These are phyloP conservation scores for Bambusicola thoracicus DNA, from an alignment of 2,113 vertebrate species.

Conservation along the genomic window DNA sequence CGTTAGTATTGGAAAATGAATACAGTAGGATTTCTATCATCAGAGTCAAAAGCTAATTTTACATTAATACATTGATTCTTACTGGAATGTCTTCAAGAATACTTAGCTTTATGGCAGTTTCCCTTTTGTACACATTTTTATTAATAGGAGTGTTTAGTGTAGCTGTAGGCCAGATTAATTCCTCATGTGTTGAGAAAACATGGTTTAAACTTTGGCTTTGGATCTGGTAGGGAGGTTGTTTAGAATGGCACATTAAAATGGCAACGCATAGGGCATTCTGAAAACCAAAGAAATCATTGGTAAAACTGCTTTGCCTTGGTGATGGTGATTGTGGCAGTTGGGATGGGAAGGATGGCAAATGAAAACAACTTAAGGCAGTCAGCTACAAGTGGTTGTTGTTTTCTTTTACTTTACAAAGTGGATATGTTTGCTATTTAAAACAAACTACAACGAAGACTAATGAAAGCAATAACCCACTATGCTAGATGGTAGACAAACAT, in stretches of 20 bases:
- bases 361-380: not conserved
- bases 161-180: constrained; percentile 39
- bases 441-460: not conserved
- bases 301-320: not conserved
- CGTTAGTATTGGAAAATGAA: not conserved
- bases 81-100: constrained; percentile 15
- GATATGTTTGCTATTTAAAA: not conserved
- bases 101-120: constrained; percentile 29
- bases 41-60: not conserved
- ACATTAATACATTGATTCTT: constrained; percentile 1
- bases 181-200: constrained; percentile 17
- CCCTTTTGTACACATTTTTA: constrained; percentile 20
- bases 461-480: not conserved
- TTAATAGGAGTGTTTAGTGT: constrained; percentile 14
- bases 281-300: not conserved
- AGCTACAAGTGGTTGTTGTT: not conserved
- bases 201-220: constrained; percentile 44
- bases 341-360: not conserved
- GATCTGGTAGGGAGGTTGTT: not conserved
- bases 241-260: not conserved
- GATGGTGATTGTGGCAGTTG: not conserved
- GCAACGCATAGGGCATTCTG: not conserved
- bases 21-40: not conserved
- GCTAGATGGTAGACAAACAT: not conserved
- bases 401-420: not conserved